Evolutionary conservation across 1,140 invertebrate genomes (phyloP).

Genomic region (Euschistus heros): DNA sequence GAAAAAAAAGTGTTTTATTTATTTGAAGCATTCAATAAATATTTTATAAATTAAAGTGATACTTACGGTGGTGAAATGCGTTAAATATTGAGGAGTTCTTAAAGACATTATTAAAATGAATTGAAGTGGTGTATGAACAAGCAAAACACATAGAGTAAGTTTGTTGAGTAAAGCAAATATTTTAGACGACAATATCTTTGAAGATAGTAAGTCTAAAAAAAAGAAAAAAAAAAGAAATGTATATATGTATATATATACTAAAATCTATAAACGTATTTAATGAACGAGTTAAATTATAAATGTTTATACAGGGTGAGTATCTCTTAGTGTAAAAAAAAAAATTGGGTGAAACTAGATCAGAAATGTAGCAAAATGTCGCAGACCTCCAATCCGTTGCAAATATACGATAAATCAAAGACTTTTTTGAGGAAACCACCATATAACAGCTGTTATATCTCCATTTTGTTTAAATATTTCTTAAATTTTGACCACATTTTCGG

Average conservation of each 20-base stretch:
- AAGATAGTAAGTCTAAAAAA: background rate
- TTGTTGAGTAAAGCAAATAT: background rate
- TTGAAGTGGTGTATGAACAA: background rate
- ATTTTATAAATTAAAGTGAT: background rate
- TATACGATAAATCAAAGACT: too few relatives aligned
- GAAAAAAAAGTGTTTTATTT: too few relatives aligned
- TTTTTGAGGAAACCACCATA: too few relatives aligned
- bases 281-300: background rate
- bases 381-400: too few relatives aligned
- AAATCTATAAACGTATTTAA: background rate
- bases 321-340: too few relatives aligned
- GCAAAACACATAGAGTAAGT: background rate
- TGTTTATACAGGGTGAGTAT: too few relatives aligned
- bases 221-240: background rate
- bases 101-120: background rate
- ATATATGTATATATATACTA: background rate
- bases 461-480: too few relatives aligned
- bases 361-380: too few relatives aligned
- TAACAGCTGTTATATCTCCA: too few relatives aligned
- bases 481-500: too few relatives aligned
- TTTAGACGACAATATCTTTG: slow-evolving; percentile 3
- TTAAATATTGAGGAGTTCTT: background rate
- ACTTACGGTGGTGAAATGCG: background rate
- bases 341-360: too few relatives aligned
- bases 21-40: too few relatives aligned